These are phyloP conservation scores for fruit fly (Drosophila melanogaster) DNA, from an alignment of 1,140 invertebrate genomes.

Conservation along the genomic window Release_6_plus_ISO1_MT NT_037436.4:19028501-19029000, in stretches of 20 bases:
- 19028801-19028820: constrained; percentile 55
- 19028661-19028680: constrained; percentile 10
- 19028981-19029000: constrained; percentile 59
- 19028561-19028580: constrained; percentile 25
- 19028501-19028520: constrained; percentile 63
- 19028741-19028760: constrained; percentile 60
- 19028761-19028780: constrained; percentile 73
- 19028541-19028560: constrained; percentile 30
- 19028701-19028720: constrained; percentile 67
- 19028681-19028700: constrained; percentile 58
- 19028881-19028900: constrained; percentile 81
- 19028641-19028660: constrained; percentile 59
- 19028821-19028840: constrained; percentile 62
- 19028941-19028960: constrained; percentile 41
- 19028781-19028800: constrained; percentile 37
- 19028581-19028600: constrained; percentile 18
- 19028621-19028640: constrained; percentile 60
- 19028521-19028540: constrained; percentile 28
- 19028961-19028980: constrained; percentile 12
- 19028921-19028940: constrained; percentile 64
- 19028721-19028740: constrained; percentile 42
- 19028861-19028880: constrained; percentile 82
- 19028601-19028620: constrained; percentile 11
- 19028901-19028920: constrained; percentile 78
- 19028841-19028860: constrained; percentile 79